Evolutionary conservation across 2,888 invertebrate genomes (phyloP).

Genomic region (Acanthoscelides obtectus): DNA sequence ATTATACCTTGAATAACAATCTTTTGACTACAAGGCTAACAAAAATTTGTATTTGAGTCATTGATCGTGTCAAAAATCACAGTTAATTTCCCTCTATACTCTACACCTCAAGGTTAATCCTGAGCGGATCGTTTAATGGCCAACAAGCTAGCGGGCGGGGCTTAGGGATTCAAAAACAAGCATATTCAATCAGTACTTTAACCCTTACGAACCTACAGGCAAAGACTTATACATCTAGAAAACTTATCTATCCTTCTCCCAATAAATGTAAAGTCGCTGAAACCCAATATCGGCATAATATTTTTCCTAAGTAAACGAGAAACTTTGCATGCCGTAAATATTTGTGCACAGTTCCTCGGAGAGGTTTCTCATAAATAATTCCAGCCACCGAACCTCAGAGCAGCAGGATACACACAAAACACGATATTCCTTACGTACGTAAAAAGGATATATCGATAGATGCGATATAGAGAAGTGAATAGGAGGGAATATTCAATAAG

Average conservation of each 20-base stretch:
- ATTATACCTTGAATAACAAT: no score
- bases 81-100: no score
- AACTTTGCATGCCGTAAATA: conserved; percentile 13
- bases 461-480: conserved; percentile 22
- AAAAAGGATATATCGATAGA: conserved; percentile 33
- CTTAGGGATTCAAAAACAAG: no score
- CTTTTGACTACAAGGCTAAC: no score
- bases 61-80: no score
- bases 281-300: background rate
- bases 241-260: background rate
- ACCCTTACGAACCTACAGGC: no score
- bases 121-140: no score
- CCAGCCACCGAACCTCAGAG: conserved; percentile 16
- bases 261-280: background rate
- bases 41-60: no score
- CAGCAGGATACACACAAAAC: conserved; percentile 12
- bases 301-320: background rate
- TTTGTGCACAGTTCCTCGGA: conserved; percentile 18
- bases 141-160: no score
- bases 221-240: background rate
- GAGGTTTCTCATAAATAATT: conserved; percentile 33
- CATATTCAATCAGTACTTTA: no score
- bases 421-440: conserved; percentile 30
- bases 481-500: conserved; percentile 39
- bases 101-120: no score